Evolutionary conservation across 2,888 invertebrate species (phyloP).

Genomic region (Drosophila austrosaltans): DNA sequence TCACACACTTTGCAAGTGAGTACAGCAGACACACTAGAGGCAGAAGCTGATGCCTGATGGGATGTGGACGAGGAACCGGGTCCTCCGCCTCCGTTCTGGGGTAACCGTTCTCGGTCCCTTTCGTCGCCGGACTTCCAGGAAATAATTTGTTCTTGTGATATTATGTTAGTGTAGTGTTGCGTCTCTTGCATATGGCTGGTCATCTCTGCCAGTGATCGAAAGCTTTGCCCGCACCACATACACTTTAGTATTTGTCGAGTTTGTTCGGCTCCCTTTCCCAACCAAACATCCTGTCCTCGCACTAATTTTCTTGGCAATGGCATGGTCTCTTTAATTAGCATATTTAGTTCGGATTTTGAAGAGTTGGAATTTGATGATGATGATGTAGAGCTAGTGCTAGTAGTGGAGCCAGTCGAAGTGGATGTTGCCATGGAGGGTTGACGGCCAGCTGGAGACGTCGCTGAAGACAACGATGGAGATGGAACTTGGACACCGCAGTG

Average conservation of each 20-base stretch:
- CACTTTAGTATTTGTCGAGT: slow-evolving; percentile 98
- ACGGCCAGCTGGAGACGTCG: slow-evolving; percentile 11
- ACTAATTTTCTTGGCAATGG: slow-evolving; percentile 97
- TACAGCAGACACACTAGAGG: slow-evolving; percentile 93
- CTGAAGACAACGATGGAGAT: slow-evolving; percentile 70
- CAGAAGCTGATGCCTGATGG: slow-evolving; percentile 30
- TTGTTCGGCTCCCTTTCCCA: slow-evolving; percentile 98
- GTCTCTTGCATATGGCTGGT: slow-evolving; percentile 99
- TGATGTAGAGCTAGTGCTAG: slow-evolving; percentile 83
- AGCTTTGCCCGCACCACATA: slow-evolving; percentile 99
- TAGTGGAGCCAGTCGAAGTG: slow-evolving; percentile 82
- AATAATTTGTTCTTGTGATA: slow-evolving; percentile 98
- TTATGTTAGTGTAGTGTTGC: slow-evolving; percentile 98
- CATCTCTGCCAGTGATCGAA: slow-evolving; percentile 97
- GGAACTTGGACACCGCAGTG: slow-evolving; percentile 95
- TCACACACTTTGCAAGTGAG: slow-evolving; percentile 98
- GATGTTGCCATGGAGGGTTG: slow-evolving; percentile 72
- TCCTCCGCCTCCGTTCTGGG: slow-evolving; percentile 61
- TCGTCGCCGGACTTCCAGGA: slow-evolving; percentile 96
- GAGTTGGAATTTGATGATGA: slow-evolving; percentile 85
- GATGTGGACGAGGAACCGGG: slow-evolving; percentile 24
- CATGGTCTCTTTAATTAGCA: slow-evolving; percentile 96
- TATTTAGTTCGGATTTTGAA: slow-evolving; percentile 91
- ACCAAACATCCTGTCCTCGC: slow-evolving; percentile 98
- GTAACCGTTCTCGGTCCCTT: slow-evolving; percentile 84